Conservation (phyloP, 1,140 invertebrate species). For the Neocloeon triangulifer region DNA sequence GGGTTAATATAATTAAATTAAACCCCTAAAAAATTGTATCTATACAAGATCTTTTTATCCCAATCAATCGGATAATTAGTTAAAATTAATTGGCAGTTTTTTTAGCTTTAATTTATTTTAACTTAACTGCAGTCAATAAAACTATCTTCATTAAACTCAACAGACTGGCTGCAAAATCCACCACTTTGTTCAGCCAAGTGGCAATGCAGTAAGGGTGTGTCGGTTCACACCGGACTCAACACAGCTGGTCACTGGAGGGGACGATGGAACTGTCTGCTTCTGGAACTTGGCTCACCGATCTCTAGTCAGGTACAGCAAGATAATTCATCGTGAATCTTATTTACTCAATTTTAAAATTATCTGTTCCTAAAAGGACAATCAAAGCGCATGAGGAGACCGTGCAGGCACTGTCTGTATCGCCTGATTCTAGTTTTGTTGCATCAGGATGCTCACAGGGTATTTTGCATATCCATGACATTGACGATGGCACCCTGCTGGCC, state of each 20-base stretch:
- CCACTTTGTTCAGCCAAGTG: constrained; percentile 36
- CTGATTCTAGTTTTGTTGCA: constrained; percentile 8
- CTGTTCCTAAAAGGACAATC: not conserved
- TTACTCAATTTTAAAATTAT: constrained; percentile 6
- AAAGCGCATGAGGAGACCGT: constrained; percentile 10
- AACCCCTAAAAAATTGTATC: no score
- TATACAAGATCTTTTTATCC: no score
- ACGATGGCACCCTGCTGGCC: constrained; percentile 5
- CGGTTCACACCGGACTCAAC: constrained; percentile 41
- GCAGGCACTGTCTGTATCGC: constrained; percentile 9
- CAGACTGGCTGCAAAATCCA: constrained; percentile 32
- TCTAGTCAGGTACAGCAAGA: constrained; percentile 27
- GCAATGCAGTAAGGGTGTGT: constrained; percentile 35
- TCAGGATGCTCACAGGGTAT: constrained; percentile 10
- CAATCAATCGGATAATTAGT: no score
- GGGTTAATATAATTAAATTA: constrained; percentile 3
- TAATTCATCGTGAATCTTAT: no score
- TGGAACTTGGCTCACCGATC: constrained; percentile 42
- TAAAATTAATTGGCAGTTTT: no score
- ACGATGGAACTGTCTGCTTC: constrained; percentile 46
- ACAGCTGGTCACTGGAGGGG: constrained; percentile 40
- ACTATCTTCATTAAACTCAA: no score
- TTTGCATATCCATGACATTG: not conserved
- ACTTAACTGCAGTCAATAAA: no score
- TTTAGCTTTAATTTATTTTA: not conserved